phyloP scores from a whole-genome alignment of 2,888 invertebrate species.

The Clitarchus hookeri region DNA sequence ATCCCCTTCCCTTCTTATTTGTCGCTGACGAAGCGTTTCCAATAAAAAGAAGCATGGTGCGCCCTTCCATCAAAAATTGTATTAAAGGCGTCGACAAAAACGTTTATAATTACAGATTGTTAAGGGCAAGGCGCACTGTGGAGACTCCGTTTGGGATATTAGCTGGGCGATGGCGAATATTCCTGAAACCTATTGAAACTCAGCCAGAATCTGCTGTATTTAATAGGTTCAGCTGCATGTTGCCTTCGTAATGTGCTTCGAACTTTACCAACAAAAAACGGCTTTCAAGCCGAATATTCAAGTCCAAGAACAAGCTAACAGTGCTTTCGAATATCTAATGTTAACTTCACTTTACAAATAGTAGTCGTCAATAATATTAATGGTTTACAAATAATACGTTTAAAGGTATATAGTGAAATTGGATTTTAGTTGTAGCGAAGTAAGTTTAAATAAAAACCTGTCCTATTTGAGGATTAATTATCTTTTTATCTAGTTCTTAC shows the following conservation, averaged over 20 bases:
- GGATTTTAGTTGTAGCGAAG: no score
- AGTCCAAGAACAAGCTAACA: background rate
- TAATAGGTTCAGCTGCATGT: no score
- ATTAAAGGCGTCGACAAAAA: background rate
- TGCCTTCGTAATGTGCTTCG: no score
- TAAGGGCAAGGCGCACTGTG: background rate
- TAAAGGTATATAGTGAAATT: no score
- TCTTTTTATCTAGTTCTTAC: background rate
- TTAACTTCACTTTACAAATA: no score
- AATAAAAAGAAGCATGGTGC: background rate
- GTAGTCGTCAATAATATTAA: no score
- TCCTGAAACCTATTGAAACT: background rate
- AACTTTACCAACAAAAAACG: no score
- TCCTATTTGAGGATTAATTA: background rate
- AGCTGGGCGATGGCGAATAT: background rate
- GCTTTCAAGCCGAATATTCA: background rate
- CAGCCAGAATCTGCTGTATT: background rate
- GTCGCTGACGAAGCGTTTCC: slow-evolving; percentile 23
- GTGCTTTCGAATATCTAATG: background rate
- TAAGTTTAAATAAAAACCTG: no score
- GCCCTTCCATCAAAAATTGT: background rate
- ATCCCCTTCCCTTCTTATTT: background rate
- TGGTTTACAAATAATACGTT: no score
- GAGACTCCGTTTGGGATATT: background rate
- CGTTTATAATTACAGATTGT: background rate